These are phyloP conservation scores for Urophycis tenuis DNA, from an alignment of 2,797 vertebrate species.

Conservation along the genomic window DNA sequence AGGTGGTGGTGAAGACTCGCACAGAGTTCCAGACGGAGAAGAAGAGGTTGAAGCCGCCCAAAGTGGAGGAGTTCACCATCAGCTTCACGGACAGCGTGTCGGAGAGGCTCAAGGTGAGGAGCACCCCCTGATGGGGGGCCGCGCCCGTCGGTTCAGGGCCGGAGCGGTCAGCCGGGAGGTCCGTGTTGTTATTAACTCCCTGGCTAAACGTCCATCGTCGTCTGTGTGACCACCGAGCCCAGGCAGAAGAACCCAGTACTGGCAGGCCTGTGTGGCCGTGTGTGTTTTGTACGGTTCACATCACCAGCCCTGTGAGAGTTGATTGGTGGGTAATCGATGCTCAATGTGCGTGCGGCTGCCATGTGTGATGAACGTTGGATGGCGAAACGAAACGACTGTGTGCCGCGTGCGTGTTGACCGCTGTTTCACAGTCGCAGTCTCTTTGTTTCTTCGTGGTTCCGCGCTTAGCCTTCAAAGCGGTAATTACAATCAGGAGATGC, in stretches of 20 bases:
- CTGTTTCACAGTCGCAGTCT: too few species aligned
- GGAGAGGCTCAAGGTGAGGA: conserved; percentile 83
- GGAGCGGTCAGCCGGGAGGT: background rate
- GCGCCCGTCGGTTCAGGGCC: background rate
- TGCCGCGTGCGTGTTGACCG: too few species aligned
- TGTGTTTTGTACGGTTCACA: background rate
- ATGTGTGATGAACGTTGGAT: background rate
- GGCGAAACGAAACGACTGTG: background rate
- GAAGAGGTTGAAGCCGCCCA: conserved; percentile 95
- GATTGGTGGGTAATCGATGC: background rate
- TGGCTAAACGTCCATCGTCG: background rate
- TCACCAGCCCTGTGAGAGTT: too few species aligned
- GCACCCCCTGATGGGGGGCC: background rate
- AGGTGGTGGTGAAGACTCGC: conserved; percentile 98
- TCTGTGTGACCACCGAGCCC: background rate
- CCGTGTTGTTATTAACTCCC: background rate
- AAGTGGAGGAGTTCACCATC: conserved; percentile 98
- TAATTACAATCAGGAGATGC: background rate
- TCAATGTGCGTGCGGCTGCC: background rate
- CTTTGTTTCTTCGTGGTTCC: background rate
- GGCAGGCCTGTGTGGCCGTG: background rate
- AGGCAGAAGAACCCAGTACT: background rate
- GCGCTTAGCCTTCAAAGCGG: background rate
- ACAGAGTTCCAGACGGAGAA: conserved; percentile 96
- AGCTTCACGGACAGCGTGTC: conserved; percentile 88